Evolutionary conservation across 30 jellyfish, hydroid and myxozoan genomes (phyloP).

Genomic region (Clytia hemisphaerica): DNA sequence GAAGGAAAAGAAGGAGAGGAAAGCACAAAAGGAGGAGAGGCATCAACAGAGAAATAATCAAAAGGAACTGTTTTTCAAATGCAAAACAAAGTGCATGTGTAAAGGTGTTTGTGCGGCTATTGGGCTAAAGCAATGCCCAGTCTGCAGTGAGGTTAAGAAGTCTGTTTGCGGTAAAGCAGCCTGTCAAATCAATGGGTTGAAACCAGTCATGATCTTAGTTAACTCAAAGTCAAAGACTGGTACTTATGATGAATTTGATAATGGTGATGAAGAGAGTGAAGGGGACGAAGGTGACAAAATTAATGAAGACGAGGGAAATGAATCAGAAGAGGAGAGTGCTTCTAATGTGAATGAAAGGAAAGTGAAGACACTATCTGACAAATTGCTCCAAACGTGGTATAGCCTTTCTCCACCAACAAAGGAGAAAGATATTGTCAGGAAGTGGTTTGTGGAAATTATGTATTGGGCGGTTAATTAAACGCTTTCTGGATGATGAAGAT

Average conservation of each 20-base stretch:
- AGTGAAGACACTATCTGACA: no score
- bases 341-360: no score
- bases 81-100: conserved; percentile 12
- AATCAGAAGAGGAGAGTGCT: no score
- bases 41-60: background rate
- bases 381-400: no score
- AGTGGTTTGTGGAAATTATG: no score
- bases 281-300: background rate
- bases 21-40: conserved; percentile 1
- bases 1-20: background rate
- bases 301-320: no score
- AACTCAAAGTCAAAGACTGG: background rate
- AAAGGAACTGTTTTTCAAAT: conserved; percentile 8
- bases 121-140: background rate
- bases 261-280: no score
- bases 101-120: conserved; percentile 9
- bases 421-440: no score
- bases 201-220: conserved; percentile 3
- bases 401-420: no score
- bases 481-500: no score
- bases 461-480: no score
- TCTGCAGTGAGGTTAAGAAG: background rate
- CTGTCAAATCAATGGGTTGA: conserved; percentile 10
- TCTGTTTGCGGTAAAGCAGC: conserved; percentile 23
- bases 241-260: background rate